Conservation (phyloP, 2,888 invertebrate genomes). For the Andrena flavipes region DNA sequence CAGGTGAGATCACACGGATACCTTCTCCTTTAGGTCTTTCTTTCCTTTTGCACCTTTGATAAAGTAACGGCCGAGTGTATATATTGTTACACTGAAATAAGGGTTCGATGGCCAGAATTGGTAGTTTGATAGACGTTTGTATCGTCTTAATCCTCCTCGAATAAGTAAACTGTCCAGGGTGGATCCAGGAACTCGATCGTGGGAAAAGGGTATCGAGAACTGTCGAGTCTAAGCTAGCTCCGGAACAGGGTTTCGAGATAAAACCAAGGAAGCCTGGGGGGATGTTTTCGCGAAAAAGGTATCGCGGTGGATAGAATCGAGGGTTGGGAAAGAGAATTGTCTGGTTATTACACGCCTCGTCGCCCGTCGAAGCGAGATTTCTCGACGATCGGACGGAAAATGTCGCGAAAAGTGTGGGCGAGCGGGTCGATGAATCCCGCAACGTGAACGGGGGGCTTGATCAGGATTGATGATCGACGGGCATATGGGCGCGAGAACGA, state of each 20-base stretch:
- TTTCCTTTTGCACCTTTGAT: not conserved
- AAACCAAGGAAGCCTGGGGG: slow-evolving; percentile 7
- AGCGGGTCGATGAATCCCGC: not conserved
- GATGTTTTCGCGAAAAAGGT: slow-evolving; percentile 13
- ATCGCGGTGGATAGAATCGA: slow-evolving; percentile 9
- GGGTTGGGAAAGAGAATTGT: not conserved
- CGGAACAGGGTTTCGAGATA: slow-evolving; percentile 8
- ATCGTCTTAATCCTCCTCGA: not conserved
- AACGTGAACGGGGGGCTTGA: not conserved
- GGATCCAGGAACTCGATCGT: not conserved
- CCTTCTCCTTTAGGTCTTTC: not conserved
- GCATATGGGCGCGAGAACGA: not conserved
- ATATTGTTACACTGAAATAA: slow-evolving; percentile 21
- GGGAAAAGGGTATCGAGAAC: not conserved
- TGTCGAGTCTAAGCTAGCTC: not conserved
- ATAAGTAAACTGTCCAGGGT: not conserved
- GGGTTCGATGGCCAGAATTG: not conserved
- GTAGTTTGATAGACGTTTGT: not conserved
- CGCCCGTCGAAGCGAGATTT: not conserved
- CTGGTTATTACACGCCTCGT: slow-evolving; percentile 20
- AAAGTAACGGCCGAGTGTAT: not conserved
- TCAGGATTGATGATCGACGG: slow-evolving; percentile 21
- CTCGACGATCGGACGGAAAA: not conserved
- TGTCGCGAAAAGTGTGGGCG: not conserved
- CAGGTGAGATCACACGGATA: not conserved